Percentiles rank a stretch among this genome's conserved stretches.
These are phyloP conservation scores for Pristiophorus japonicus DNA, from an alignment of 2,113 vertebrate species.

Conservation along the genomic window DNA sequence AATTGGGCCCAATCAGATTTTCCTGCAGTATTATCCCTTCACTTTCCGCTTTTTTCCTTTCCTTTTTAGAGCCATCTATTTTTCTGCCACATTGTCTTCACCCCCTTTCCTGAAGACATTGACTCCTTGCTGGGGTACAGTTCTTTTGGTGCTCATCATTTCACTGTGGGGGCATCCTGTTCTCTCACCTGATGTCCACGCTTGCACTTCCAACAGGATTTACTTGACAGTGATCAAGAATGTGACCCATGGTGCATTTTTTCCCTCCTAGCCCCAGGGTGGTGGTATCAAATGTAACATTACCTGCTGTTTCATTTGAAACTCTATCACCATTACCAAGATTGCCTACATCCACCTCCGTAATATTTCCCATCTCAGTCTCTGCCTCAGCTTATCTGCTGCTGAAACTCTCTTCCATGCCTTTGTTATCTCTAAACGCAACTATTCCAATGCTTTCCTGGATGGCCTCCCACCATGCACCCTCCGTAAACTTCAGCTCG, in stretches of 20 bases:
- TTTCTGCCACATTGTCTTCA: neutral
- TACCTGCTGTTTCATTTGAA: neutral
- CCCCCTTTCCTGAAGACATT: neutral
- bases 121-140: neutral
- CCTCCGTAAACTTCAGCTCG: neutral
- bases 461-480: neutral
- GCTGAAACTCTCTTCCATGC: neutral
- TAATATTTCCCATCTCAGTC: neutral
- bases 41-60: neutral
- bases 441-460: neutral
- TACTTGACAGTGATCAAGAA: neutral
- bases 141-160: neutral
- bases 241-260: neutral
- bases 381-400: neutral
- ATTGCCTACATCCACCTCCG: neutral
- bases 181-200: neutral
- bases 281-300: neutral
- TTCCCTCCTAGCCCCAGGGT: neutral
- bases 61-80: neutral
- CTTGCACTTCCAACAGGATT: neutral
- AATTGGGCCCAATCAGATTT: neutral
- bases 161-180: neutral
- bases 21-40: neutral
- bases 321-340: neutral
- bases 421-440: neutral